Conservation (phyloP, 2,888 invertebrate species). For the Cacoxenus indagator region DNA sequence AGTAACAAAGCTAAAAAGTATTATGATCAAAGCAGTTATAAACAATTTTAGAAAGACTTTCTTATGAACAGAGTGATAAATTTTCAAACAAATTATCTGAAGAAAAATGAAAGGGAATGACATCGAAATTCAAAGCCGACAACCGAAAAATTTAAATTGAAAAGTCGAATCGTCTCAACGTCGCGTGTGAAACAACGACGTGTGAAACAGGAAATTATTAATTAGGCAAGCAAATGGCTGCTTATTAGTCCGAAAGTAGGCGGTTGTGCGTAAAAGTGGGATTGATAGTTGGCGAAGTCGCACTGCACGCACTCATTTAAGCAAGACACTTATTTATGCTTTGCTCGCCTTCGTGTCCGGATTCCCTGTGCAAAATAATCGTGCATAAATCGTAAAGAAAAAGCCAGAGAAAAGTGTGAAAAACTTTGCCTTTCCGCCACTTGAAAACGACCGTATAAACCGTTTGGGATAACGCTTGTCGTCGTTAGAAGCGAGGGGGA, state of each 20-base stretch:
- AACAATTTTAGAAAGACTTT: too few relatives aligned
- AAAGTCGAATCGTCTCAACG: constrained; percentile 25
- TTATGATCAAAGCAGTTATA: too few relatives aligned
- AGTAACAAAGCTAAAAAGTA: too few relatives aligned
- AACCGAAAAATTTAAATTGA: constrained; percentile 31
- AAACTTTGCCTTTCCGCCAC: neutral
- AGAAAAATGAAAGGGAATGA: constrained; percentile 37
- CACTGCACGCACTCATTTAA: constrained; percentile 22
- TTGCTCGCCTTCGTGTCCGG: constrained; percentile 17
- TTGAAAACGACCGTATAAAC: constrained; percentile 2
- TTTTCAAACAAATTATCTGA: constrained; percentile 32
- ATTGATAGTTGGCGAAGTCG: neutral
- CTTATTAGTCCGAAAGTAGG: constrained; percentile 29
- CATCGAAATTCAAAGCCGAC: constrained; percentile 38
- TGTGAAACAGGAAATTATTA: constrained; percentile 51
- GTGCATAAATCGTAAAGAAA: neutral
- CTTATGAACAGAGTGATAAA: neutral
- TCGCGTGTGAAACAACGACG: too few relatives aligned
- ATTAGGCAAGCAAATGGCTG: constrained; percentile 42
- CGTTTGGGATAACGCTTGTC: neutral
- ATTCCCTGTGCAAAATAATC: constrained; percentile 20
- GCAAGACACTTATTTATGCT: constrained; percentile 42
- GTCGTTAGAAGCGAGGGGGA: neutral
- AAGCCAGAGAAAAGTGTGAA: neutral
- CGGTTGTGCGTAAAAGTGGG: neutral